A percentile compares a stretch with the other conserved stretches of the same genome.
phyloP scores from a whole-genome alignment of 2,113 vertebrate species.

The Lanius collurio region DNA sequence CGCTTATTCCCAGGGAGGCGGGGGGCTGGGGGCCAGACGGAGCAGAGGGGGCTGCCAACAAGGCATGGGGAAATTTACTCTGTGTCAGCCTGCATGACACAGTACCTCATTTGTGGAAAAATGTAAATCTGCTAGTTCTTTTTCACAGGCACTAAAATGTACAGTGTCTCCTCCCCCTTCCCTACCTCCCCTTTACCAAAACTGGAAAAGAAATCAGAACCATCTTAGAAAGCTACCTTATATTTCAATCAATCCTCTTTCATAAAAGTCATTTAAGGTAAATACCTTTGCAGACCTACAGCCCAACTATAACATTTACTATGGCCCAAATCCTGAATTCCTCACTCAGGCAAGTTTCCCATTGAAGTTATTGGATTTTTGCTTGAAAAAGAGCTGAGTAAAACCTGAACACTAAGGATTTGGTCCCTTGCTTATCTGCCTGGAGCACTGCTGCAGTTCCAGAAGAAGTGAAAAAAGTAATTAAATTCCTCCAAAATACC shows the following conservation, averaged over 20 bases:
- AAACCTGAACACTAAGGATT: slow-evolving; percentile 32
- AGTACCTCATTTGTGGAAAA: slow-evolving; percentile 67
- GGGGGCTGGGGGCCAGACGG: slow-evolving; percentile 25
- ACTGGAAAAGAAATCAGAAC: slow-evolving; percentile 51
- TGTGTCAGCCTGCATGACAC: slow-evolving; percentile 54
- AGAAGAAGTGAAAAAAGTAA: slow-evolving; percentile 7
- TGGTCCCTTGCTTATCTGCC: slow-evolving; percentile 20
- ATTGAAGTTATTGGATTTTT: slow-evolving; percentile 32
- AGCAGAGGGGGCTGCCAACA: slow-evolving; percentile 36
- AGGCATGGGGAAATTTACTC: slow-evolving; percentile 39
- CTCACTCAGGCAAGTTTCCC: slow-evolving; percentile 4
- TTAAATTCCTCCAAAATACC: background rate
- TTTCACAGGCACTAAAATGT: slow-evolving; percentile 65
- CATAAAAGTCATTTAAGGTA: slow-evolving; percentile 58
- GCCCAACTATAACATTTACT: slow-evolving; percentile 37
- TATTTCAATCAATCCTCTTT: slow-evolving; percentile 49
- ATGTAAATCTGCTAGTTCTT: slow-evolving; percentile 64
- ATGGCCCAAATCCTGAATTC: slow-evolving; percentile 15
- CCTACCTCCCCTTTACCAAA: background rate
- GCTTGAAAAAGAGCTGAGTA: slow-evolving; percentile 38
- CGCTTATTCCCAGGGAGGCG: slow-evolving; percentile 52
- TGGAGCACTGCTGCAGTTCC: background rate
- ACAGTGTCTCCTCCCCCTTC: slow-evolving; percentile 22
- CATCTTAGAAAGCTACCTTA: slow-evolving; percentile 32
- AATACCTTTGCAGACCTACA: slow-evolving; percentile 22